Evolutionary conservation across 2,888 invertebrate species (phyloP).

Genomic region (Drosophila algonquin): DNA sequence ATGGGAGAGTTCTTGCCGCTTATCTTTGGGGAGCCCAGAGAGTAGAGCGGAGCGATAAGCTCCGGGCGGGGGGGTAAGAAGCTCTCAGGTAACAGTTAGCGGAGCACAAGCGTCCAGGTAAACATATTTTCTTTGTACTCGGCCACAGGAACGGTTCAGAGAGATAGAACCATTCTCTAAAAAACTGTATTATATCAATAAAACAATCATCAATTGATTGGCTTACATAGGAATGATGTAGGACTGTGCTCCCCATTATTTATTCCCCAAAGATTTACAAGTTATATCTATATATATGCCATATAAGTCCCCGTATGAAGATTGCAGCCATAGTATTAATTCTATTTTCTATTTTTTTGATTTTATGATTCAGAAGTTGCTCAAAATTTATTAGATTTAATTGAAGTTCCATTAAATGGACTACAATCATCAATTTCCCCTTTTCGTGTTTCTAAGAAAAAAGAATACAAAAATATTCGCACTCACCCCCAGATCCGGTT

Average conservation of each 20-base stretch:
- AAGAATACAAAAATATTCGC: background rate
- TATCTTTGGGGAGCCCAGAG: constrained; percentile 49
- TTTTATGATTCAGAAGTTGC: too few species aligned
- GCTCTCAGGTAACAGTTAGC: constrained; percentile 56
- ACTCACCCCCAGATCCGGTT: constrained; percentile 87
- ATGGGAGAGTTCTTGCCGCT: constrained; percentile 50
- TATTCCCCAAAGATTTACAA: too few species aligned
- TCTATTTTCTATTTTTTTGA: too few species aligned
- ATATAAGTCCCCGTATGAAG: too few species aligned
- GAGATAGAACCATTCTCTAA: too few species aligned
- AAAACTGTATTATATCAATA: too few species aligned
- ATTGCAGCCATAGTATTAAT: too few species aligned
- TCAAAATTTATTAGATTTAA: background rate
- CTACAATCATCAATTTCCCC: background rate
- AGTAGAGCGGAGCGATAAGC: constrained; percentile 61
- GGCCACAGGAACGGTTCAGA: constrained; percentile 29
- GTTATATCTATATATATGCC: too few species aligned
- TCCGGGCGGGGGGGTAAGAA: constrained; percentile 7
- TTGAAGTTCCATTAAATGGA: too few species aligned
- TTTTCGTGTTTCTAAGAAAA: background rate
- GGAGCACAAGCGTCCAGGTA: constrained; percentile 63
- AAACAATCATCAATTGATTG: too few species aligned
- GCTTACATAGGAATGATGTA: too few species aligned
- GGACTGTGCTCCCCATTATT: too few species aligned
- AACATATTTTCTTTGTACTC: constrained; percentile 44